A percentile compares a stretch with the other conserved stretches of the same genome.
Conservation (phyloP, 2,888 invertebrate species). For the Caenorhabditis japonica region DNA sequence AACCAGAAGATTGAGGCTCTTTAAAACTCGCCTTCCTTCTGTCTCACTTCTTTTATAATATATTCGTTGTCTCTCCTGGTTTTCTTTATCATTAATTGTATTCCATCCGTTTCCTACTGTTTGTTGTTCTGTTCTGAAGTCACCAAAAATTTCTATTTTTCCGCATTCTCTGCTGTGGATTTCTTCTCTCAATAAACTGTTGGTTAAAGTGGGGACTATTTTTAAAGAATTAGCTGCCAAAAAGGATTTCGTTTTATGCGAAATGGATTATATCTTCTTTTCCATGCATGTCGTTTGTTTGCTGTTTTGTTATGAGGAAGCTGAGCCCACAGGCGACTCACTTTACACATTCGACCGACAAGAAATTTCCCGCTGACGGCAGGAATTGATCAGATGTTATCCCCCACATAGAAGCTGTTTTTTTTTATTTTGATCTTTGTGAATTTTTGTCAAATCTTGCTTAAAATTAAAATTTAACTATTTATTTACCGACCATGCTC, state of each 20-base stretch:
- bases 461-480: neutral
- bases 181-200: constrained; percentile 14
- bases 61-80: constrained; percentile 35
- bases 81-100: constrained; percentile 13
- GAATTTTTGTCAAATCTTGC: neutral
- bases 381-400: constrained; percentile 38
- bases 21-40: too few relatives aligned
- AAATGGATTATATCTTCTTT: constrained; percentile 25
- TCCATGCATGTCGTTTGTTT: constrained; percentile 9
- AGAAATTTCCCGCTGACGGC: constrained; percentile 24
- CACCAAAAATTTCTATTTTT: neutral
- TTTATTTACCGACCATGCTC: too few relatives aligned
- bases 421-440: neutral
- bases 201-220: constrained; percentile 1
- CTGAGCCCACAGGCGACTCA: constrained; percentile 33
- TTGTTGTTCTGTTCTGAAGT: constrained; percentile 11
- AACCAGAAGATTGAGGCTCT: constrained; percentile 77
- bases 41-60: constrained; percentile 10
- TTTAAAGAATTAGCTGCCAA: too few relatives aligned
- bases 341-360: constrained; percentile 30
- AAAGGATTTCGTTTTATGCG: constrained; percentile 17
- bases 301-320: constrained; percentile 29
- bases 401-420: constrained; percentile 6
- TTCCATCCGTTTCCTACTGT: constrained; percentile 8
- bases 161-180: neutral